Evolutionary conservation across 2,113 vertebrate species (phyloP), one percentile per base, ranked within the genome.

Genomic region (Oriolus oriolus): DNA sequence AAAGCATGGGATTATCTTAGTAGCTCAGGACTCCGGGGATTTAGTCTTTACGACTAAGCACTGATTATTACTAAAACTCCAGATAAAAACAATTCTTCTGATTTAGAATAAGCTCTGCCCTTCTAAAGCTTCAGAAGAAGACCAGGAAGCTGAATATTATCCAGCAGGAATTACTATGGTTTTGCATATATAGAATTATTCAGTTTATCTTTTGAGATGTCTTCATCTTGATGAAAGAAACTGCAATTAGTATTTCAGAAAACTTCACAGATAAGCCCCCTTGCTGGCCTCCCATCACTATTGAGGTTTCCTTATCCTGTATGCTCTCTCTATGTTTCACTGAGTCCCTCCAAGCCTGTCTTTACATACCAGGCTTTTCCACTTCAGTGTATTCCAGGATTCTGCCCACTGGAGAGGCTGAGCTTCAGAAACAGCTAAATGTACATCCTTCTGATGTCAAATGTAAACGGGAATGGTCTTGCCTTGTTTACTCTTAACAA

Each of bases 51-150:
- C 85, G 45, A 77, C 50, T 90, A 88, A 93, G 82, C 44, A 90
- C 56, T 78, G 68, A 88, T 94, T 96, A 84, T 70, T 83, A 75
- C 35, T 83, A 69, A 52, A 88, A 81, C 42, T 74, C 63, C 64
- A 91, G 81, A 95, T 90, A 93, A 93, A 91, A 96, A 42, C 27
- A 88, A 49, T 69, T 84, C 54, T 83, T 45, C 21, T 91, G 87
- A 70, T 93, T 88, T 86, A 59, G 61, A 94, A 90, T 80, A 59
- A 95, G 15, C 26, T 23, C 42, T 89, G 59, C 37, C 28, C 28
- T 93, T 91, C 78, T n/a, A 70, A n/a, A 93, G 78, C 50, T 91
- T 53, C 42, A 93, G 70, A 95, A 69, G 74, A 91, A 83, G 24
- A 39, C 17, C 45, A 52, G 59, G 16, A 80, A 87, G 54, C 39